Percentiles rank a stretch among this genome's conserved stretches.
phyloP scores from a whole-genome alignment of 2,888 invertebrate genomes.

The Dryococelus australis region DNA sequence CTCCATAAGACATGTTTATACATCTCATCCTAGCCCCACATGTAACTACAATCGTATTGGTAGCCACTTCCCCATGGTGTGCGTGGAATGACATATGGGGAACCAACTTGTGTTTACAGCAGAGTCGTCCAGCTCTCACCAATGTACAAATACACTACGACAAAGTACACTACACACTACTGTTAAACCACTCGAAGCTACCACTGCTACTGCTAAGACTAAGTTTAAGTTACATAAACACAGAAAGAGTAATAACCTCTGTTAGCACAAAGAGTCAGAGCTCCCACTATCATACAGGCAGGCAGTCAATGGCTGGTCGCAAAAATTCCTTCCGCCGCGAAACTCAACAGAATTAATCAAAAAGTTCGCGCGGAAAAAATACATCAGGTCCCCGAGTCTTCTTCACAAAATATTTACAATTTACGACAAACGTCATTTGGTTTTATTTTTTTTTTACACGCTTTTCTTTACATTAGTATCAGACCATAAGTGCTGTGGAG shows the following conservation, averaged over 20 bases:
- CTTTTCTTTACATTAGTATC: constrained; percentile 29
- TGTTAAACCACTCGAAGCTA: background rate
- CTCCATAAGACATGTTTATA: no score
- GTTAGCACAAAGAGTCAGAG: constrained; percentile 32
- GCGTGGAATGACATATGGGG: no score
- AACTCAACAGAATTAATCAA: constrained; percentile 32
- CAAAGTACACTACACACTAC: background rate
- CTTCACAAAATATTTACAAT: constrained; percentile 41
- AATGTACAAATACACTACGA: background rate
- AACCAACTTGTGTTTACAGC: background rate
- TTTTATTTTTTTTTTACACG: constrained; percentile 28
- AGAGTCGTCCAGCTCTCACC: background rate
- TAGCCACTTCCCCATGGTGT: no score
- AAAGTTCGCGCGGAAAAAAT: constrained; percentile 39
- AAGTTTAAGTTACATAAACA: background rate
- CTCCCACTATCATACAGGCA: constrained; percentile 41
- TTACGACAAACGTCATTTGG: constrained; percentile 26
- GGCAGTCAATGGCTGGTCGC: constrained; percentile 44
- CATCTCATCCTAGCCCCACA: no score
- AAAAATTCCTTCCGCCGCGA: constrained; percentile 37
- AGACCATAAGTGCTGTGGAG: constrained; percentile 22
- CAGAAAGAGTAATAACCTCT: constrained; percentile 17
- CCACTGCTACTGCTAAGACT: background rate
- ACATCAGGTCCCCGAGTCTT: constrained; percentile 42
- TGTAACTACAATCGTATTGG: no score